A percentile compares a stretch with the other conserved stretches of the same genome.
phyloP scores from a whole-genome alignment of 2,888 invertebrate genomes.

The Cheilosia vernalis region DNA sequence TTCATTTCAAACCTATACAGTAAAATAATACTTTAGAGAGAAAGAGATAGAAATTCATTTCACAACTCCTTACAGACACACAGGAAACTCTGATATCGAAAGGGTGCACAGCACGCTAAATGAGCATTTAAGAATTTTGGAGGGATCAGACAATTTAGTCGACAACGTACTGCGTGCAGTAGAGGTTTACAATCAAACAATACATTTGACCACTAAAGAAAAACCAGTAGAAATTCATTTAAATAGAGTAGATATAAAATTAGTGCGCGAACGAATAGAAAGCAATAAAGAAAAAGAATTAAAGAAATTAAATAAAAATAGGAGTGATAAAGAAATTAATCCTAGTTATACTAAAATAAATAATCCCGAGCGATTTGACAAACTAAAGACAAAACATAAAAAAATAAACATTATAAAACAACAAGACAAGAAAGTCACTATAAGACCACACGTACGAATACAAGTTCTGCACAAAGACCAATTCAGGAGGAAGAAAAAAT shows the following conservation, averaged over 20 bases:
- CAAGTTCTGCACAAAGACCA: slow-evolving; percentile 8
- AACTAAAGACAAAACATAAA: slow-evolving; percentile 1
- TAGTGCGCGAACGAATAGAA: slow-evolving; percentile 10
- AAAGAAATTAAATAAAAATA: slow-evolving; percentile 24
- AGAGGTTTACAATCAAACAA: slow-evolving; percentile 10
- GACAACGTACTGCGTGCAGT: slow-evolving; percentile 5
- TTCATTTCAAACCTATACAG: slow-evolving; percentile 3
- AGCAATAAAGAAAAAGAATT: slow-evolving; percentile 14
- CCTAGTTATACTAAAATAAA: slow-evolving; percentile 3
- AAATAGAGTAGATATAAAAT: slow-evolving; percentile 15
- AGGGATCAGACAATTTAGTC: slow-evolving; percentile 25
- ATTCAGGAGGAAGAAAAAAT: slow-evolving; percentile 4
- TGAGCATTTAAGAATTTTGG: neutral
- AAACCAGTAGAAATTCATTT: slow-evolving; percentile 22
- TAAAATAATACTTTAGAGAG: slow-evolving; percentile 2
- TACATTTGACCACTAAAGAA: slow-evolving; percentile 29
- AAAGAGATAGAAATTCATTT: slow-evolving; percentile 8
- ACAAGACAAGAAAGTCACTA: slow-evolving; percentile 8
- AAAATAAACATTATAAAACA: slow-evolving; percentile 29
- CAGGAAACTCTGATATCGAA: slow-evolving; percentile 32
- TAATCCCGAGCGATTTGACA: slow-evolving; percentile 4
- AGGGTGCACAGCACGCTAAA: slow-evolving; percentile 6
- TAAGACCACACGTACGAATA: neutral
- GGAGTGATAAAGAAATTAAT: neutral
- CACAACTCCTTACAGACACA: slow-evolving; percentile 12